These are phyloP conservation scores for Lithobius niger DNA, from an alignment of 1,140 invertebrate genomes.

Conservation along the genomic window DNA sequence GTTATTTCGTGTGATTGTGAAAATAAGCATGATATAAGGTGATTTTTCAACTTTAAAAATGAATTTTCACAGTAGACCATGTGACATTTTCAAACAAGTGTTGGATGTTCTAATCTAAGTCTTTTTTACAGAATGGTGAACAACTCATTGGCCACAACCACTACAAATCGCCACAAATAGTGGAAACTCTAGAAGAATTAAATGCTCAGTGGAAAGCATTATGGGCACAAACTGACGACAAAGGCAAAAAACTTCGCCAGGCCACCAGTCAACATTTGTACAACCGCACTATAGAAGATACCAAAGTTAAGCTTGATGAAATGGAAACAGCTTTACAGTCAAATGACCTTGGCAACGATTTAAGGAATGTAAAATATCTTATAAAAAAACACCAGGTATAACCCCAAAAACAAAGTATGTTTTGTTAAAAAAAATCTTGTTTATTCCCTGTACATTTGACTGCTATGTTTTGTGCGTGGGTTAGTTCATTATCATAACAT, in stretches of 20 bases:
- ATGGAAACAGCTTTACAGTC: conserved; percentile 48
- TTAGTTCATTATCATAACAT: too few relatives aligned
- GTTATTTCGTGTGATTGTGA: too few relatives aligned
- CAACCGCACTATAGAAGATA: conserved; percentile 52
- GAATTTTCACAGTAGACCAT: too few relatives aligned
- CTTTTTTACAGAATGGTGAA: conserved; percentile 39
- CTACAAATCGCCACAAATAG: conserved; percentile 51
- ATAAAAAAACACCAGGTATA: conserved; percentile 68
- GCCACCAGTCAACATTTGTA: conserved; percentile 64
- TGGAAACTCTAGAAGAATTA: conserved; percentile 45
- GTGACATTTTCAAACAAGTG: neutral
- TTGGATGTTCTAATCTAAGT: neutral
- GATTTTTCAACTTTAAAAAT: too few relatives aligned
- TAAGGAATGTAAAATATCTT: conserved; percentile 74
- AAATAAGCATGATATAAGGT: too few relatives aligned
- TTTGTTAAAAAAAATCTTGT: conserved; percentile 1
- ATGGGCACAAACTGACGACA: conserved; percentile 56
- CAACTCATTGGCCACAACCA: conserved; percentile 53
- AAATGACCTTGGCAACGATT: conserved; percentile 64
- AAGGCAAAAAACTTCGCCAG: conserved; percentile 64
- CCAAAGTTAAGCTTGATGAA: conserved; percentile 61
- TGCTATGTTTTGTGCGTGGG: too few relatives aligned
- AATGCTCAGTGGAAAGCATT: conserved; percentile 60
- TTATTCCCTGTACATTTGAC: neutral
- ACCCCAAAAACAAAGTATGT: too few relatives aligned